phyloP scores from a whole-genome alignment of 2,797 vertebrate species.

The Serranus cabrilla region DNA sequence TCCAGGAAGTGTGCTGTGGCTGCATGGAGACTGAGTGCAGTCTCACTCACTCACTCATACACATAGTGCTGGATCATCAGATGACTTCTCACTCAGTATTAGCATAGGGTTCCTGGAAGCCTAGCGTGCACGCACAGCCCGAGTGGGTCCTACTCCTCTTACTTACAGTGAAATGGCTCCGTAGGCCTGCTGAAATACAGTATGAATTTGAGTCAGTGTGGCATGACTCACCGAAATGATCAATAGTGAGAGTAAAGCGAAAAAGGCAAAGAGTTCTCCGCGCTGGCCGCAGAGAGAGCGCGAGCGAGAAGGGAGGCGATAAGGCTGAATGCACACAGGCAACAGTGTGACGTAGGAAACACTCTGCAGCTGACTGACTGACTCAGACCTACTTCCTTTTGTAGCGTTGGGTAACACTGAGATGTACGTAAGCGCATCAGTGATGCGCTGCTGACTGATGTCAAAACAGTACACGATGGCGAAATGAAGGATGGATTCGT shows the following conservation, averaged over 20 bases:
- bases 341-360: slow-evolving; percentile 73
- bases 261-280: slow-evolving; percentile 32
- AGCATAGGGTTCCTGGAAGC: slow-evolving; percentile 80
- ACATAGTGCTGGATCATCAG: slow-evolving; percentile 73
- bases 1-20: slow-evolving; percentile 79
- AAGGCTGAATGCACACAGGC: slow-evolving; percentile 67
- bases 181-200: slow-evolving; percentile 32
- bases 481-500: slow-evolving; percentile 33
- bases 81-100: slow-evolving; percentile 69
- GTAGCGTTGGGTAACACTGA: slow-evolving; percentile 64
- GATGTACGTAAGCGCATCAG: slow-evolving; percentile 56
- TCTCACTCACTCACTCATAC: slow-evolving; percentile 61
- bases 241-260: slow-evolving; percentile 70
- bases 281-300: slow-evolving; percentile 36
- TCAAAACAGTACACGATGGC: slow-evolving; percentile 61
- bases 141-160: slow-evolving; percentile 27
- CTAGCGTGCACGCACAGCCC: slow-evolving; percentile 17
- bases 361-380: slow-evolving; percentile 76
- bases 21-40: slow-evolving; percentile 56
- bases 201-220: slow-evolving; percentile 68
- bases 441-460: slow-evolving; percentile 49
- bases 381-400: slow-evolving; percentile 77
- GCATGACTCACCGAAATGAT: slow-evolving; percentile 78
- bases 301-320: slow-evolving; percentile 55
- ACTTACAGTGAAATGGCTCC: slow-evolving; percentile 32